These are phyloP conservation scores for Coregonus clupeaformis DNA, from an alignment of 2,113 vertebrate genomes.

Conservation along the genomic window DNA sequence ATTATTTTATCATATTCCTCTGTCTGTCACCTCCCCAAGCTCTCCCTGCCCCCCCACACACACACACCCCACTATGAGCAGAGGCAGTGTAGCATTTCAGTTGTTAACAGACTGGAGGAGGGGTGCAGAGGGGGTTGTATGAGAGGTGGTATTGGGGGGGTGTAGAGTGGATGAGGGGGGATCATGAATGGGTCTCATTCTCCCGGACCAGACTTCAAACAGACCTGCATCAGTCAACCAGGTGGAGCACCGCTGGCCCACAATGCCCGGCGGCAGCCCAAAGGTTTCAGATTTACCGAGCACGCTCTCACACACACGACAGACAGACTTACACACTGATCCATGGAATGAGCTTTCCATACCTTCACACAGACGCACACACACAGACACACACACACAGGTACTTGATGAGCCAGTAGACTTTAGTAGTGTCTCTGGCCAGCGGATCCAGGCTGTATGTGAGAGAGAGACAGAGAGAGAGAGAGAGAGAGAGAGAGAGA, in stretches of 20 bases:
- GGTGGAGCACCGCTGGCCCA: conserved; percentile 57
- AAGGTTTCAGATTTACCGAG: conserved; percentile 56
- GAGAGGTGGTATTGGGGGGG: background rate
- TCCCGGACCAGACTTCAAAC: conserved; percentile 67
- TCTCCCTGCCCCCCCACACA: conserved; percentile 14
- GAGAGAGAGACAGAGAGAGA: no score
- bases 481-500: no score
- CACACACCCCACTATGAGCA: conserved; percentile 34
- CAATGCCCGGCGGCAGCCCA: conserved; percentile 44
- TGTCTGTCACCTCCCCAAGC: conserved; percentile 16
- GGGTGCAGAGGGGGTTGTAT: no score
- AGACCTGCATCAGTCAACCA: conserved; percentile 60
- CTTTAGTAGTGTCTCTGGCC: no score
- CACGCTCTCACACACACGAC: conserved; percentile 37
- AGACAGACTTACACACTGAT: conserved; percentile 53
- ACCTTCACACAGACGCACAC: background rate
- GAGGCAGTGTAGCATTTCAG: conserved; percentile 65
- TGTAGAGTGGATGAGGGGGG: conserved; percentile 32
- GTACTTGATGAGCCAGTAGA: no score
- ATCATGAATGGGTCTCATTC: conserved; percentile 70
- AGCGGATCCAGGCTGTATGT: no score
- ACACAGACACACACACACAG: conserved; percentile 16
- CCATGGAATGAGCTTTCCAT: conserved; percentile 29
- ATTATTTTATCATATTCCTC: background rate
- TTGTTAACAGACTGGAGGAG: conserved; percentile 60